Evolutionary conservation across 2,113 vertebrate genomes (phyloP).

Genomic region (Stigmatopora nigra): DNA sequence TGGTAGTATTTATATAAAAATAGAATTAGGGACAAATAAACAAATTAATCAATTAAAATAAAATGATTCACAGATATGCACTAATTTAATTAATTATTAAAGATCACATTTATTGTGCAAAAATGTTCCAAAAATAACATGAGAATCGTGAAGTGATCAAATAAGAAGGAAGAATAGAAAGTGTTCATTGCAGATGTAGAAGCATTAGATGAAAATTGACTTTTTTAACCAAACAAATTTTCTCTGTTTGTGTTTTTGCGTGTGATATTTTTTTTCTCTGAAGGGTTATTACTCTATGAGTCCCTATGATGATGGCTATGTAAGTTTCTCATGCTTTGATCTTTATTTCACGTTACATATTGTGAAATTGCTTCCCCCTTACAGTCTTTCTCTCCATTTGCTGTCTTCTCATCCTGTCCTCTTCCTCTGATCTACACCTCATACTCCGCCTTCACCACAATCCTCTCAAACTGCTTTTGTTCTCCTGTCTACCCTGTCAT

Average conservation of each 20-base stretch:
- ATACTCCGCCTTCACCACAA: constrained; percentile 30
- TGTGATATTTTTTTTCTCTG: constrained; percentile 66
- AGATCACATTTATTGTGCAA: not conserved
- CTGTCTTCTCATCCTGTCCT: constrained; percentile 3
- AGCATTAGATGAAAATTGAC: constrained; percentile 21
- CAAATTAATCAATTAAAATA: not conserved
- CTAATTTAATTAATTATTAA: not conserved
- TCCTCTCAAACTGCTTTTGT: constrained; percentile 17
- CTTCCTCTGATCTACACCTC: constrained; percentile 4
- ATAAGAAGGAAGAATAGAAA: not conserved
- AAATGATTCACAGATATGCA: not conserved
- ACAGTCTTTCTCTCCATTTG: constrained; percentile 39
- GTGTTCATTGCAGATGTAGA: not conserved
- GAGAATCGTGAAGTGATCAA: too few relatives aligned
- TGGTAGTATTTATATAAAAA: not conserved
- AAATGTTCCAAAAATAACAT: not conserved
- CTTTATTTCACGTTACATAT: constrained; percentile 41
- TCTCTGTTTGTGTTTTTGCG: constrained; percentile 56
- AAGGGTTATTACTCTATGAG: constrained; percentile 91
- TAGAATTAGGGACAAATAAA: not conserved
- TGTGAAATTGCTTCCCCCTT: constrained; percentile 22
- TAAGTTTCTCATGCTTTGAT: constrained; percentile 78
- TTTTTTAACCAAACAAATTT: constrained; percentile 52
- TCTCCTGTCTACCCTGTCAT: constrained; percentile 5
- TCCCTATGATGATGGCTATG: constrained; percentile 88